Evolutionary conservation across 2,797 vertebrate genomes (phyloP).

Genomic region (Pipistrellus nathusii): DNA sequence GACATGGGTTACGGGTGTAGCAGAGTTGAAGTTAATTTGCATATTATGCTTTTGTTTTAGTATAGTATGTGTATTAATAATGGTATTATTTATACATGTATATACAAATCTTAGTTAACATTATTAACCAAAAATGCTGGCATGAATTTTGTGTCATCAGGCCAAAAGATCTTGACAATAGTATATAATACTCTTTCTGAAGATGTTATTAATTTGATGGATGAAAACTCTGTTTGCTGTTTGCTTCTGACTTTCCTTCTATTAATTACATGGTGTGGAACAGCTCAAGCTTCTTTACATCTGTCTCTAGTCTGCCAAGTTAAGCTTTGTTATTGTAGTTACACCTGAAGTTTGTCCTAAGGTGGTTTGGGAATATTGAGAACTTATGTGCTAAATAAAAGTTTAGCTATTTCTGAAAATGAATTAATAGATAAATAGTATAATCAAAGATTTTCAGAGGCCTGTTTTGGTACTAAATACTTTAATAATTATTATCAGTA

Average conservation of each 20-base stretch:
- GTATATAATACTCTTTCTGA: neutral
- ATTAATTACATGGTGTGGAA: neutral
- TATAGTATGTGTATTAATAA: too few species aligned
- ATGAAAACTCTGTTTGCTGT: neutral
- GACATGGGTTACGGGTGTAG: too few species aligned
- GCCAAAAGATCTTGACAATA: neutral
- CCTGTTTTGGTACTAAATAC: neutral
- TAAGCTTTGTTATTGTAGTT: neutral
- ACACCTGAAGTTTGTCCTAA: neutral
- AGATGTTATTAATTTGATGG: neutral
- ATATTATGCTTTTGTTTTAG: too few species aligned
- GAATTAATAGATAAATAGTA: neutral
- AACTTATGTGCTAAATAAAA: neutral
- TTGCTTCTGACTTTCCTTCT: neutral
- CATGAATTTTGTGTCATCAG: neutral
- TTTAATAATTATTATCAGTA: neutral
- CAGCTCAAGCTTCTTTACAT: neutral
- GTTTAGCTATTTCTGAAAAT: neutral
- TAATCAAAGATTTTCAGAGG: neutral
- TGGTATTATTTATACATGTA: neutral
- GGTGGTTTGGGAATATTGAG: neutral
- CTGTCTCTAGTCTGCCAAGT: neutral
- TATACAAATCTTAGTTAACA: neutral
- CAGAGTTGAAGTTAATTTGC: too few species aligned
- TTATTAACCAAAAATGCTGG: neutral